Conservation (phyloP, 1,140 invertebrate genomes). For the Battus philenor region DNA sequence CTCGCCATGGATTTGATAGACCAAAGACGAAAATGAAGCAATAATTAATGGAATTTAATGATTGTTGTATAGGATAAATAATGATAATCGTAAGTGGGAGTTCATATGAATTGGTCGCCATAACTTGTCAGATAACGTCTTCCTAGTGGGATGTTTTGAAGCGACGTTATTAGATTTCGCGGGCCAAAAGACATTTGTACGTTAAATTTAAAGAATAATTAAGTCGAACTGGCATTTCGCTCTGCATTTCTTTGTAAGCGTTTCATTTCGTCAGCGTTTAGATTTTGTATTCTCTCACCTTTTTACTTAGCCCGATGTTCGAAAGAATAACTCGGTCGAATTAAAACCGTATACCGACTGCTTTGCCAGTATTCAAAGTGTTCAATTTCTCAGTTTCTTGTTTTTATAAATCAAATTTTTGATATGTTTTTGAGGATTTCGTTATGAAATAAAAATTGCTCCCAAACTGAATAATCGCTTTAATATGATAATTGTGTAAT, state of each 20-base stretch:
- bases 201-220: constrained; percentile 19
- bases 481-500: too few species aligned
- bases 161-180: constrained; percentile 43
- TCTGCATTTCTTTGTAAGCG: constrained; percentile 10
- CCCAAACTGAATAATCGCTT: constrained; percentile 2
- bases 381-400: constrained; percentile 5
- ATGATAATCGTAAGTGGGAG: constrained; percentile 26
- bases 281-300: not conserved
- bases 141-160: constrained; percentile 16
- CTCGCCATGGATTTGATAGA: constrained; percentile 64
- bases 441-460: not conserved
- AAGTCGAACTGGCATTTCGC: constrained; percentile 11
- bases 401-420: constrained; percentile 9
- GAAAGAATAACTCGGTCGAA: constrained; percentile 5
- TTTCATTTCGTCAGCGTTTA: not conserved
- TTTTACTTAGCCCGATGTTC: not conserved
- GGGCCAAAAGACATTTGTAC: constrained; percentile 62
- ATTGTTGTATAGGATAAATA: constrained; percentile 41
- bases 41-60: constrained; percentile 55
- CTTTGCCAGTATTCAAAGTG: constrained; percentile 1
- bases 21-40: constrained; percentile 59
- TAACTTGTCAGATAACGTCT: constrained; percentile 16
- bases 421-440: constrained; percentile 2
- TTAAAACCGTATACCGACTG: constrained; percentile 6
- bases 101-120: constrained; percentile 14